phyloP scores from a whole-genome alignment of 1,140 invertebrate species.

The Zaprionus davidi region DNA sequence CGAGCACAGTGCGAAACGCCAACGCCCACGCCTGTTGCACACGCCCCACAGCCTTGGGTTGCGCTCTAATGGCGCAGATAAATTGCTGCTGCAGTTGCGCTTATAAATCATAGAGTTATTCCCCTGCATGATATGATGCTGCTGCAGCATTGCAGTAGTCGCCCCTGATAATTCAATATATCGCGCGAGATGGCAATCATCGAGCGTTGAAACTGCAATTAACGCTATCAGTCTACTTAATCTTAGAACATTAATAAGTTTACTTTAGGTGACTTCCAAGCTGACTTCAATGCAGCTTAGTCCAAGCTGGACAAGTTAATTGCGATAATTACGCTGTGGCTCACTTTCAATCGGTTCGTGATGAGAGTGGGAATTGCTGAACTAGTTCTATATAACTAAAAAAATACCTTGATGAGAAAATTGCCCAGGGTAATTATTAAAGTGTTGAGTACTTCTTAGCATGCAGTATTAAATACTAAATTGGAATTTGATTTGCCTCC shows the following conservation, averaged over 20 bases:
- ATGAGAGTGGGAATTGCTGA: background rate
- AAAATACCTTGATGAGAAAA: background rate
- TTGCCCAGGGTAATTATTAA: background rate
- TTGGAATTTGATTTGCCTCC: no score
- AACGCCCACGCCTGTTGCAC: slow-evolving; percentile 29
- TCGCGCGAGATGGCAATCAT: slow-evolving; percentile 58
- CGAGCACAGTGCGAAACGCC: slow-evolving; percentile 20
- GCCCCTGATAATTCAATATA: slow-evolving; percentile 34
- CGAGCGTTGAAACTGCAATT: slow-evolving; percentile 76
- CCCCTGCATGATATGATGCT: slow-evolving; percentile 15
- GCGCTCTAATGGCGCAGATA: slow-evolving; percentile 70
- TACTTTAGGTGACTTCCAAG: slow-evolving; percentile 63
- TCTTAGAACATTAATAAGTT: slow-evolving; percentile 77
- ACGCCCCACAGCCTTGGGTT: slow-evolving; percentile 49
- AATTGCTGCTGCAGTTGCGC: slow-evolving; percentile 31
- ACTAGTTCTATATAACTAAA: background rate
- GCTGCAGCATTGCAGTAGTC: slow-evolving; percentile 11
- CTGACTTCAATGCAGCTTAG: slow-evolving; percentile 42
- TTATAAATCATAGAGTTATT: slow-evolving; percentile 59
- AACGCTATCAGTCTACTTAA: slow-evolving; percentile 64
- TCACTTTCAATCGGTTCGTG: slow-evolving; percentile 43
- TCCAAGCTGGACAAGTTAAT: slow-evolving; percentile 69
- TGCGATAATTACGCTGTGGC: slow-evolving; percentile 74
- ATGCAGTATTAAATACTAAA: background rate
- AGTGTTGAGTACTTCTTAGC: background rate